A percentile compares a stretch with the other conserved stretches of the same genome.
These are phyloP conservation scores for Spermophilus dauricus DNA, from an alignment of 2,113 vertebrate genomes.

Conservation along the genomic window DNA sequence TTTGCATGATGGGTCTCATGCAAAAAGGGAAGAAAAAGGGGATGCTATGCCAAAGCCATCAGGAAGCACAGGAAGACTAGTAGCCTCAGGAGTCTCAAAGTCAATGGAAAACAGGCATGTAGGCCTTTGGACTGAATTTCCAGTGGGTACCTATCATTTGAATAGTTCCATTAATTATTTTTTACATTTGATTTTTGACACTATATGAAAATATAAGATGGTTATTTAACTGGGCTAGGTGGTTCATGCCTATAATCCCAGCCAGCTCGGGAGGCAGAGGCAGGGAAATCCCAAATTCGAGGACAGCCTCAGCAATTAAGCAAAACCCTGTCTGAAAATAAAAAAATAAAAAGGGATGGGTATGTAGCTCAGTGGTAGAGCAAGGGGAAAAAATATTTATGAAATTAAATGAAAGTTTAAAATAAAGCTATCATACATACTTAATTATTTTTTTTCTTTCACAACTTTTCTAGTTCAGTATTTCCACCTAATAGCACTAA, in stretches of 20 bases:
- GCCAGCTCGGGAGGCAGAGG: no score
- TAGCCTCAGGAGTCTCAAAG: background rate
- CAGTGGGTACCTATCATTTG: background rate
- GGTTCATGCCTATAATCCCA: no score
- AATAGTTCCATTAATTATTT: background rate
- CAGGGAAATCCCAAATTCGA: no score
- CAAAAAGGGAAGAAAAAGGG: background rate
- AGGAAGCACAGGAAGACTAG: background rate
- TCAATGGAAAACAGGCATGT: background rate
- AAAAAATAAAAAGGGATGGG: no score
- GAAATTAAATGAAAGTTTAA: background rate
- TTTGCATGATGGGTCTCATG: no score
- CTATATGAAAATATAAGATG: background rate
- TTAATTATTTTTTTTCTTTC: background rate
- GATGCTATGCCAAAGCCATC: background rate
- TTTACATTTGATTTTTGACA: background rate
- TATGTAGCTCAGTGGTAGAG: no score
- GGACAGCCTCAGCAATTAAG: no score
- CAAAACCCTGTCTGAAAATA: no score
- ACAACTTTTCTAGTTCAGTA: background rate
- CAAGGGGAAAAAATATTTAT: no score
- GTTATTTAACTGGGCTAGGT: background rate
- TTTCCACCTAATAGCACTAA: background rate
- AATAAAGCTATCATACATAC: background rate
- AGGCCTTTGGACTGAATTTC: background rate